Percentiles rank a stretch among this genome's conserved stretches.
These are phyloP conservation scores for Microctonus aethiopoides DNA, from an alignment of 2,888 invertebrate species.

Conservation along the genomic window DNA sequence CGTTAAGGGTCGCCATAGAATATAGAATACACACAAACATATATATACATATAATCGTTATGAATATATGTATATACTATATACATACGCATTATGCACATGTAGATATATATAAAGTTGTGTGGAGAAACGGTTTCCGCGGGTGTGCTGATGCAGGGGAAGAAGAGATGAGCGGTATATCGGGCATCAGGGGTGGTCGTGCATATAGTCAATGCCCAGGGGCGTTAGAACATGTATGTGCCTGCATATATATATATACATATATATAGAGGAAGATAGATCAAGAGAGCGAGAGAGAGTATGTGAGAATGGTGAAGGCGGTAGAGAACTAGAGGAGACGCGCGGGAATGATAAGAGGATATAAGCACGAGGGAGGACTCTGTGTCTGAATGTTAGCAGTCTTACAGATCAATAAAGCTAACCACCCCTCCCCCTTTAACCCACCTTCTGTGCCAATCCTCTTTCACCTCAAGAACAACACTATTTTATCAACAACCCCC, in stretches of 20 bases:
- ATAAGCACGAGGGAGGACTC: slow-evolving; percentile 47
- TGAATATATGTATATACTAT: too few species aligned
- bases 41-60: slow-evolving; percentile 16
- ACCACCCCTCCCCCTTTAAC: slow-evolving; percentile 61
- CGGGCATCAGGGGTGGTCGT: slow-evolving; percentile 5
- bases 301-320: slow-evolving; percentile 40
- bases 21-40: slow-evolving; percentile 38
- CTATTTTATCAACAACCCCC: slow-evolving; percentile 24
- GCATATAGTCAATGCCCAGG: slow-evolving; percentile 38
- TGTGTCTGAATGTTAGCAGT: slow-evolving; percentile 60
- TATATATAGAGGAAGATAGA: slow-evolving; percentile 30
- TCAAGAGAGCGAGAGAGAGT: slow-evolving; percentile 25
- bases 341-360: slow-evolving; percentile 32
- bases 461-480: slow-evolving; percentile 64
- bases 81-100: too few species aligned
- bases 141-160: slow-evolving; percentile 22
- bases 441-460: slow-evolving; percentile 47
- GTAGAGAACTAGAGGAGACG: slow-evolving; percentile 37
- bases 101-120: too few species aligned
- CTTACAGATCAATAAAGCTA: slow-evolving; percentile 68
- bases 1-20: slow-evolving; percentile 56
- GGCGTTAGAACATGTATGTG: slow-evolving; percentile 25
- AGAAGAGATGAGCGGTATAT: slow-evolving; percentile 24
- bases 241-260: too few species aligned
- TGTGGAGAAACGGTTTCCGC: too few species aligned